Evolutionary conservation across 1,140 invertebrate species (phyloP).

Genomic region (Triops longicaudatus): DNA sequence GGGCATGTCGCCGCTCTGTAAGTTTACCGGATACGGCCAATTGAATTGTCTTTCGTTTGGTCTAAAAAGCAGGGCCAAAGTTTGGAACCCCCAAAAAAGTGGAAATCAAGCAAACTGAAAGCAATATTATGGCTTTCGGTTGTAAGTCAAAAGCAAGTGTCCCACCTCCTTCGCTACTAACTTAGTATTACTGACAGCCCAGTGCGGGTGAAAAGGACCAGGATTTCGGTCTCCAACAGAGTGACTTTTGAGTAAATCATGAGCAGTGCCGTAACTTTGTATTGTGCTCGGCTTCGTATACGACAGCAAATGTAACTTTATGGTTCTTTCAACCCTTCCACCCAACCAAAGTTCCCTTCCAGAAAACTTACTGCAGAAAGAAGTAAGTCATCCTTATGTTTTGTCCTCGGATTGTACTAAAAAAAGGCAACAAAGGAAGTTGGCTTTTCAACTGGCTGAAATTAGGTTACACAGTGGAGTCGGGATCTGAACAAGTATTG

Average conservation of each 20-base stretch:
- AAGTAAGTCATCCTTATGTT: background rate
- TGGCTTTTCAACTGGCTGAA: too few species aligned
- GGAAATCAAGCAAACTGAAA: background rate
- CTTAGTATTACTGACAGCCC: background rate
- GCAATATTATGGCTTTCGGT: background rate
- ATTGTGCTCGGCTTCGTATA: background rate
- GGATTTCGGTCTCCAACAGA: background rate
- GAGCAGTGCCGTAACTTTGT: background rate
- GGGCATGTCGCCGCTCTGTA: background rate
- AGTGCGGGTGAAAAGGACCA: background rate
- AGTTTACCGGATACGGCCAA: background rate
- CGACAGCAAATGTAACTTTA: conserved; percentile 1
- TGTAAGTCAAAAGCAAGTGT: background rate
- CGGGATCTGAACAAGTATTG: too few species aligned
- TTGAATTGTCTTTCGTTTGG: background rate
- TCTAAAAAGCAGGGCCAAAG: background rate
- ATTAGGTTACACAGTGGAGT: too few species aligned
- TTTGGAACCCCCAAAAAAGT: too few species aligned
- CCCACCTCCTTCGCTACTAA: background rate
- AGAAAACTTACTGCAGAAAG: background rate
- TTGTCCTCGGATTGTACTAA: too few species aligned
- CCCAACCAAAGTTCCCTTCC: background rate
- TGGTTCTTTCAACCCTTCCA: background rate
- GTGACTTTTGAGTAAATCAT: background rate
- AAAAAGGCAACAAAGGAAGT: too few species aligned